These are phyloP conservation scores for Hyalella azteca DNA, from an alignment of 2,888 invertebrate genomes.

Conservation along the genomic window DNA sequence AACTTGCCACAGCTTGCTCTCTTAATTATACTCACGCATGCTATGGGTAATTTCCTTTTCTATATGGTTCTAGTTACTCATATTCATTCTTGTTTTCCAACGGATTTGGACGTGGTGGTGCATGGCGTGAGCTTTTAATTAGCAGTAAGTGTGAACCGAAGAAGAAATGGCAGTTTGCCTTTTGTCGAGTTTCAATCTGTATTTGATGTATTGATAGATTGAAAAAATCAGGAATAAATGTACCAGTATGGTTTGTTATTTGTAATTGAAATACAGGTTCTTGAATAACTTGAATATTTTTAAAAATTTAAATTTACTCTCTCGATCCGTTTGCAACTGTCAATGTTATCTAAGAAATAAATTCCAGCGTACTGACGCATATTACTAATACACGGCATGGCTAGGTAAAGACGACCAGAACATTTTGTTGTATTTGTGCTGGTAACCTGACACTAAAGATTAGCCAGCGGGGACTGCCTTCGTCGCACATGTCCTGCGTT, in stretches of 20 bases:
- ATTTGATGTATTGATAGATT: too few relatives aligned
- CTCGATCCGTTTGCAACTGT: background rate
- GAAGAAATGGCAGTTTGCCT: background rate
- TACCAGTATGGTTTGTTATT: too few relatives aligned
- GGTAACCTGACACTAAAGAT: constrained; percentile 31
- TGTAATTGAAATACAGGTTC: too few relatives aligned
- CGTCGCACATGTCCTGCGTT: constrained; percentile 20
- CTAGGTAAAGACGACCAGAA: constrained; percentile 12
- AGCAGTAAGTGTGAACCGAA: background rate
- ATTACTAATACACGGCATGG: too few relatives aligned
- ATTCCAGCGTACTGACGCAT: background rate
- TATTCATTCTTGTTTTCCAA: too few relatives aligned
- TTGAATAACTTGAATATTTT: too few relatives aligned
- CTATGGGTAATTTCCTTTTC: too few relatives aligned
- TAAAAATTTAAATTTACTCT: background rate
- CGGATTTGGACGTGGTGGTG: background rate
- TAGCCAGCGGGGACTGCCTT: constrained; percentile 23
- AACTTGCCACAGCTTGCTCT: too few relatives aligned
- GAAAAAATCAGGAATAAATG: too few relatives aligned
- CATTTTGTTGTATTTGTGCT: constrained; percentile 30
- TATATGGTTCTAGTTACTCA: too few relatives aligned
- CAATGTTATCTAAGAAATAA: background rate
- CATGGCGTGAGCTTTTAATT: background rate
- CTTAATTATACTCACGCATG: too few relatives aligned
- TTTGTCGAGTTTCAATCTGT: too few relatives aligned